Conservation (phyloP, 2,797 vertebrate species). For the Martes flavigula region DNA sequence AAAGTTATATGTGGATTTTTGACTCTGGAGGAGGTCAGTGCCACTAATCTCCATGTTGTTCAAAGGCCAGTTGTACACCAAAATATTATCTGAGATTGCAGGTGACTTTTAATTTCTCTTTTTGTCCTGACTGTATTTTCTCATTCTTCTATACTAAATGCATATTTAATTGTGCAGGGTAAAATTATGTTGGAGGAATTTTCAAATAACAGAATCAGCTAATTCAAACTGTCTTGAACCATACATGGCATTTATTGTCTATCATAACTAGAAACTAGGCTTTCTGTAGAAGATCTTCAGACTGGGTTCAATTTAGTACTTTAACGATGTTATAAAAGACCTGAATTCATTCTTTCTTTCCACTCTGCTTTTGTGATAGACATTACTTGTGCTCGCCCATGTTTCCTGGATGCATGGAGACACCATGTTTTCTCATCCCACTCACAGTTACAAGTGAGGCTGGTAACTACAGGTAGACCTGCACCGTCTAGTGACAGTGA, state of each 20-base stretch:
- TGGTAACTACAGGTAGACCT: not conserved
- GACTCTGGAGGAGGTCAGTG: not conserved
- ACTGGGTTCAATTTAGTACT: not conserved
- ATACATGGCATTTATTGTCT: not conserved
- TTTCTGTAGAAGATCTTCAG: not conserved
- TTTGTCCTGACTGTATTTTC: conserved; percentile 1
- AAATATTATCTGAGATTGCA: not conserved
- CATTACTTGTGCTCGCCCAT: not conserved
- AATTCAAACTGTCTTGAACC: not conserved
- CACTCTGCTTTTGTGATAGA: not conserved
- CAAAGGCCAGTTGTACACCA: not conserved
- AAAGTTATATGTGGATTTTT: too few relatives aligned
- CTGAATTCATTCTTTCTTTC: not conserved
- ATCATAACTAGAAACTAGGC: not conserved
- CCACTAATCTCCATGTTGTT: not conserved
- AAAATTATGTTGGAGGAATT: not conserved
- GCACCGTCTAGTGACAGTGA: not conserved
- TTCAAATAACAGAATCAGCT: not conserved
- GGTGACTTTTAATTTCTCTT: not conserved
- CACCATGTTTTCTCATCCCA: not conserved
- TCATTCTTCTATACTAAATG: not conserved
- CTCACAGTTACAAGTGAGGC: not conserved
- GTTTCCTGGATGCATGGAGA: not conserved
- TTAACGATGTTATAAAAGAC: not conserved
- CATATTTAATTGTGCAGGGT: not conserved